Evolutionary conservation across 2,113 vertebrate genomes (phyloP), one percentile per base, ranked within the genome.

Genomic region (Neodon shergylaensis): DNA sequence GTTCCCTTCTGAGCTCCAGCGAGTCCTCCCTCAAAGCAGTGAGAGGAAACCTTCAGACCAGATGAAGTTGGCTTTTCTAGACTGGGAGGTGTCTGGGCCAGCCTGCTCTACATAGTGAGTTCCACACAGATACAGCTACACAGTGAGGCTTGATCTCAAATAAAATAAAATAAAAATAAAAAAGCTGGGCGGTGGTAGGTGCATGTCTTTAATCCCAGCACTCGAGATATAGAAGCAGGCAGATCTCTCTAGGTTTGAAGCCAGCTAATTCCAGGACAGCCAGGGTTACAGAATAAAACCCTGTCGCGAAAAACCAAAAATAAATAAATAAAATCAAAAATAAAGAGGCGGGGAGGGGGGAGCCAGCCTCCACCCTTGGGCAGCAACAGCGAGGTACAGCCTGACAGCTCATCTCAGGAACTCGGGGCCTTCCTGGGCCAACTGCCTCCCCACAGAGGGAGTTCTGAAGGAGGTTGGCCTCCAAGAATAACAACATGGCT

Each of bases 11-110:
- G 72, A 95, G 42, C 58, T 79, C 76, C 61, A 76, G 31, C 74
- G n/a, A 86, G 36, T 81, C 74, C n/a, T 95, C 54, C 79, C 31
- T 85, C 33, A 92, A 86, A 89, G 66, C n/a, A 16, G 72, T 49
- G 39, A 76, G 44, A 95, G 76, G 65, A 85, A 70, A 70, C 42
- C 66, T 85, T 68, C 82, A 76, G 66, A 83, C 58, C 54, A 21
- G 77, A 85, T 44, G 31, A 17, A 12, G 12, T 0, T 72, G 42
- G 7, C 73, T 89, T 84, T 61, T 65, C 92, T 47, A 42, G 81
- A 79, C 19, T 73, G 19, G 72, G 19, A 73, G 68, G 36, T 74
- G 39, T 74, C 19, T 22, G 39, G 72, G 72, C 72, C 72, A 73
- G n/a, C 8, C 72, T 73, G 72, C n/a, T 73, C n/a, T 73, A 42